Base-by-base conservation (phyloP, 2,113 vertebrate genomes). In the Clupea harengus region DNA sequence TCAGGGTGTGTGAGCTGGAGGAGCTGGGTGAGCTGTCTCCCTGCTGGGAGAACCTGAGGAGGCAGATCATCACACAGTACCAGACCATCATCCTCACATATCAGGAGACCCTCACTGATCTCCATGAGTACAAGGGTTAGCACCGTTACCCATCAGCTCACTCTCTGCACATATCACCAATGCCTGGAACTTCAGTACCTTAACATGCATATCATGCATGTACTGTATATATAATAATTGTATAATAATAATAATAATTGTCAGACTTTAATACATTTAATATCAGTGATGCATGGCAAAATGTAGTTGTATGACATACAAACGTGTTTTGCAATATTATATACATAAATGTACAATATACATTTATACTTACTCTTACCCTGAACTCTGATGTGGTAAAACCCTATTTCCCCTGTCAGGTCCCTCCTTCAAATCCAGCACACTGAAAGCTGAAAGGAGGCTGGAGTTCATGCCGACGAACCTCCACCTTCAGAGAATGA, bases 41-140 rank as follows among this genome's bases (percentile, higher is more conserved):
- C 9, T 99, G 97, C 82, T 99, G 98, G 98, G 98, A 99, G 93
- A 97, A 97, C 92, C 96, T 99, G 86, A 94, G 98, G 81, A 96
- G 97, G 86, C 97, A 99, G 91, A 99, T 99, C 88, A 97, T 99
- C 88, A 97, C 97, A 83, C 98, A 99, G 89, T 99, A 99, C 92
- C 98, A 99, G 94, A 99, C 97, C 10, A 96, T 99, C 93, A 99
- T 99, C 92, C 96, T 99, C 90, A 99, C 97, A 15, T 99, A 99
- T 86, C 98, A 99, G 94, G 98, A 99, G 92, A 99, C 98, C 89
- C 95, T 99, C 83, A 97, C 96, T 47, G 97, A 99, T 91, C 93
- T 99, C 85, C 97, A 99, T 84, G 97, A 99, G 85, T 99, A 99
- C 92, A 99, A 98, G 60, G 60, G 60, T 67, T 10, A 67, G 60